Base-by-base conservation (phyloP, 2,797 vertebrate genomes). In the Phrynocephalus guinanensis region DNA sequence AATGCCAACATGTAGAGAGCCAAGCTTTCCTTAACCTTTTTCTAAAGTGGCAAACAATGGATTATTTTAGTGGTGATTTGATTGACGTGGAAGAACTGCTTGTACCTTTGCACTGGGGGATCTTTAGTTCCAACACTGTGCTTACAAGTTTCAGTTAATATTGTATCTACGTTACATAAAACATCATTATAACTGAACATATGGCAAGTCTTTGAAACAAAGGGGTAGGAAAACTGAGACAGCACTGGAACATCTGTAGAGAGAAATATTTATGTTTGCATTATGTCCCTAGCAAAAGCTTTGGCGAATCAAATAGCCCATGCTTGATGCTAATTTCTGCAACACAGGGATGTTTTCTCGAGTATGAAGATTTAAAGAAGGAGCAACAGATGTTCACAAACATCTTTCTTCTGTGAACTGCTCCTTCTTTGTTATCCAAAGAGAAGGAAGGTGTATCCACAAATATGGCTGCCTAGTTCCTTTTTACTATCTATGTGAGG, bases 241-340 rank as follows among this genome's bases (percentile, higher is more conserved):
- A 89, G 4, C 9, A 85, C 2, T 81, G 70, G 24, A 85, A 52
- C 6, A 70, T 38, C 66, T 73, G 75, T 56, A 33, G 8, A 44
- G 66, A 67, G 76, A 38, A 76, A 81, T 77, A 68, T 85, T 73
- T 89, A 48, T 50, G 15, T 18, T 82, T 80, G 38, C 26, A 70
- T 18, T 60, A 56, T 76, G 18, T 33, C 24, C 30, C 73, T 85
- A 80, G 30, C 83, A 72, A 72, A 44, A 68, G 33, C 83, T 76
- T 52, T 63, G 66, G 77, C 24, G 56, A 72, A 92, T 78, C 86
- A 87, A 86, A 5, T 28, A 60, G 44, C 48, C 66, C 63, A 24
- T 2, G 0, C n/a, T 90, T 26, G 81, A 73, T 16, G n/a, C 73
- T 86, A 82, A 38, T 71, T 88, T 22, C 83, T 84, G 22, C 38